phyloP scores from a whole-genome alignment of 2,797 vertebrate genomes.

The Macroramphosus scolopax region DNA sequence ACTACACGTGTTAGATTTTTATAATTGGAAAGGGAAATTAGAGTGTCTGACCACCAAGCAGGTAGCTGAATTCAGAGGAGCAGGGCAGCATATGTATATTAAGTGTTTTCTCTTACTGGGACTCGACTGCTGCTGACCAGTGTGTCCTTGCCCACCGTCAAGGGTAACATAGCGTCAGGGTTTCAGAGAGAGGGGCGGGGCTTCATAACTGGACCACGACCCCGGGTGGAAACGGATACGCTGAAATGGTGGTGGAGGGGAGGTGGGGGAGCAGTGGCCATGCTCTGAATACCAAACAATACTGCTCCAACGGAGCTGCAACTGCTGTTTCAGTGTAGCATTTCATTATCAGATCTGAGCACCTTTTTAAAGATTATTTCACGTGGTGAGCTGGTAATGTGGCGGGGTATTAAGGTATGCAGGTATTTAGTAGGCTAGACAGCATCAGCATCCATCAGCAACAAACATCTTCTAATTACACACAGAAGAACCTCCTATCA shows the following conservation, averaged over 20 bases:
- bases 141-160: conserved; percentile 68
- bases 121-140: conserved; percentile 49
- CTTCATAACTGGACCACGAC: conserved; percentile 50
- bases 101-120: conserved; percentile 51
- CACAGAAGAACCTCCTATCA: too few species aligned
- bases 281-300: conserved; percentile 58
- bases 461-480: too few species aligned
- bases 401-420: too few species aligned
- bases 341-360: too few species aligned
- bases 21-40: not conserved
- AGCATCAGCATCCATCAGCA: too few species aligned
- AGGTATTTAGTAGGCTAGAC: too few species aligned
- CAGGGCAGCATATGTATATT: not conserved
- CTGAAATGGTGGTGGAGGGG: conserved; percentile 16
- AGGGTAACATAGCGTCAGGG: conserved; percentile 69
- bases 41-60: conserved; percentile 10
- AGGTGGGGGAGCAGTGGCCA: not conserved
- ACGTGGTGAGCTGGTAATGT: too few species aligned
- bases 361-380: too few species aligned
- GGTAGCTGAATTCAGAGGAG: not conserved
- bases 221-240: conserved; percentile 14
- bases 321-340: too few species aligned
- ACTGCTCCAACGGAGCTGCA: conserved; percentile 9
- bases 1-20: too few species aligned
- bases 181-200: conserved; percentile 43